Conservation (phyloP, 92 coral and sea anemone species). For the Chrysogorgia sp. region DNA sequence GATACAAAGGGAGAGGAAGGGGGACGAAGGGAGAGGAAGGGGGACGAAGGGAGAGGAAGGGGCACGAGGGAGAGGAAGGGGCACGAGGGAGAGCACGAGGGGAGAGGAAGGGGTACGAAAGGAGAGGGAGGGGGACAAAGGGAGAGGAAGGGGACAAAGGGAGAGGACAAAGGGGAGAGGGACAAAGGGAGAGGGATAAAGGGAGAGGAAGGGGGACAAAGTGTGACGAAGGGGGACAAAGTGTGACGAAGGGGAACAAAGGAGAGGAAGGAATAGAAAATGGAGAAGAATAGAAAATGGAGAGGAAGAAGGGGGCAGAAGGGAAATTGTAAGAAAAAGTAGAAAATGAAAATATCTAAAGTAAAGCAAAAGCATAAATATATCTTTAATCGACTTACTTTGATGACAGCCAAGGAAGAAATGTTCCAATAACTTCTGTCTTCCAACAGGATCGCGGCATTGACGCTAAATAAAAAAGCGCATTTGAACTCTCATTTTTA, state of each 20-base stretch:
- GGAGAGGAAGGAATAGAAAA: neutral
- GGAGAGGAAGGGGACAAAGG: neutral
- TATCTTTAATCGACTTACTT: conserved; percentile 57
- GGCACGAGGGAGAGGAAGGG: neutral
- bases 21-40: neutral
- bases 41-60: neutral
- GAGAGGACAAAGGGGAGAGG: too few relatives aligned
- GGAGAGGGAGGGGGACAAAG: neutral
- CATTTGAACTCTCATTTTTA: neutral
- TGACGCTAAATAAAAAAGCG: conserved; percentile 52
- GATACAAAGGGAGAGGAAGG: neutral
- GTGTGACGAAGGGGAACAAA: too few relatives aligned
- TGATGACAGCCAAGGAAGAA: conserved; percentile 90
- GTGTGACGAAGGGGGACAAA: too few relatives aligned
- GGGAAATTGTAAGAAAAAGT: too few relatives aligned
- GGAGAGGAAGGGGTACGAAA: neutral
- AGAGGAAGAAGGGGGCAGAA: too few relatives aligned
- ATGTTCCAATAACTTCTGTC: conserved; percentile 73
- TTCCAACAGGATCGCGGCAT: conserved; percentile 75
- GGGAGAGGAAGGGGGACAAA: too few relatives aligned
- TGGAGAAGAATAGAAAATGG: too few relatives aligned
- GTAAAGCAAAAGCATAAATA: too few relatives aligned
- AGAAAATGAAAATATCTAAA: too few relatives aligned
- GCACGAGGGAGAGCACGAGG: neutral
- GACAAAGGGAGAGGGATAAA: too few relatives aligned